Base-by-base conservation (phyloP, 2,888 invertebrate species). In the Buathra laborator region DNA sequence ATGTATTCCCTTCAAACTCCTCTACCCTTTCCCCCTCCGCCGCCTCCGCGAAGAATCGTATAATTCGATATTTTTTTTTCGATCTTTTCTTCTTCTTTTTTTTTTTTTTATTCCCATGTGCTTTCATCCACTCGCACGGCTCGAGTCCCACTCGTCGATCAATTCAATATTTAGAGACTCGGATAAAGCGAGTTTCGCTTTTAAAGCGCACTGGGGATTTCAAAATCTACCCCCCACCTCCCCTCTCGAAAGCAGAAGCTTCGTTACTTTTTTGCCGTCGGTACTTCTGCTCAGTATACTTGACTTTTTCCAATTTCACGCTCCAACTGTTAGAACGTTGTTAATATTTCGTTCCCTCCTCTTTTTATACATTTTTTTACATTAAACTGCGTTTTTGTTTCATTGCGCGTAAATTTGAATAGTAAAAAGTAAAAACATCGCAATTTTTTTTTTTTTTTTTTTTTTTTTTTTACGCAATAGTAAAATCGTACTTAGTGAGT, bases 91-190 rank as follows among this genome's bases (percentile, higher is more conserved):
- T 37, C 37, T 9, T n/a, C n/a, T 37, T 37, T 37, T 37, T 37
- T 37, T 37, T 37, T 37, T 37, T 37, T 37, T 37, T 37, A 37
- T 37, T 37, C 37, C 29, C 51, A 51, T 24, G 43, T 48, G 44
- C 68, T 29, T 51, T 51, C 48, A 43, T 19, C 43, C 51, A n/a
- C 70, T 64, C 43, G 37, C 12, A 37, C 5, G 16, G 14, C 51
- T 0, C 16, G n/a, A 2, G 56, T 29, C 24, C 67, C 12, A 48
- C 68, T 64, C 24, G 19, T 24, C 56, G 46, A 48, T 64, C 62
- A 16, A 14, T 74, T 79, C 44, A 74, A 79, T 74, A 70, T 83
- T 79, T 67, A 62, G 70, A 75, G 16, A 79, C 32, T 24, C 56
- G 24, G 53, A 46, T 79, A 64, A 46, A 24, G n/a, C 12, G 56